A percentile compares a stretch with the other conserved stretches of the same genome.
These are phyloP conservation scores for Sphinx pinastri DNA, from an alignment of 2,888 invertebrate species.

Conservation along the genomic window DNA sequence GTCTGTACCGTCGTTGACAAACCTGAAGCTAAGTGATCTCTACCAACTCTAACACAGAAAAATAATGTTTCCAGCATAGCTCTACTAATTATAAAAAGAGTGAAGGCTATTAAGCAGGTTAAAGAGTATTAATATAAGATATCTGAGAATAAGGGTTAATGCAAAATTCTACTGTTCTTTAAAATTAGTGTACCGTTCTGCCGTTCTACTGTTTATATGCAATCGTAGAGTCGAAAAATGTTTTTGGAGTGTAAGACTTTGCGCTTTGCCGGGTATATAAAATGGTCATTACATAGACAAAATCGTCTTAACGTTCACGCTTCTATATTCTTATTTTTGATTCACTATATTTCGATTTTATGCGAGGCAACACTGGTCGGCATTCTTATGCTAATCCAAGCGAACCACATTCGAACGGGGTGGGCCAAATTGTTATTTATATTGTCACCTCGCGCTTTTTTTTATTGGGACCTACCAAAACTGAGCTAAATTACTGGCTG, in stretches of 20 bases:
- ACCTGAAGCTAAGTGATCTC: too few species aligned
- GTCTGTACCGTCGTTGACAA: too few species aligned
- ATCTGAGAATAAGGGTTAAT: too few species aligned
- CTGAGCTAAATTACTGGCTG: conserved; percentile 66
- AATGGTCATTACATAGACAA: too few species aligned
- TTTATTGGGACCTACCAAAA: conserved; percentile 64
- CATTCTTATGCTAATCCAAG: conserved; percentile 83
- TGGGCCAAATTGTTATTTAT: conserved; percentile 84
- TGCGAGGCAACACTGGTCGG: conserved; percentile 8
- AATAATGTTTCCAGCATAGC: too few species aligned
- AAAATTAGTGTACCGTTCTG: too few species aligned
- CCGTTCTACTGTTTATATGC: too few species aligned
- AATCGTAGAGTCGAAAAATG: too few species aligned
- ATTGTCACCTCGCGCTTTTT: conserved; percentile 81
- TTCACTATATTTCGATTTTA: neutral
- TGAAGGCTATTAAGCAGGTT: neutral
- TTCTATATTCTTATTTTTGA: neutral
- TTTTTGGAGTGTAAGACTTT: too few species aligned
- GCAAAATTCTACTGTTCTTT: too few species aligned
- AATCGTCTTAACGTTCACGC: neutral
- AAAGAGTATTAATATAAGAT: neutral
- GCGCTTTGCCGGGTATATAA: too few species aligned
- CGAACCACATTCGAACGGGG: conserved; percentile 78
- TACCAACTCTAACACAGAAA: too few species aligned
- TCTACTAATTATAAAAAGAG: neutral